Conservation (phyloP, 2,888 invertebrate species). For the Machimus atricapillus region DNA sequence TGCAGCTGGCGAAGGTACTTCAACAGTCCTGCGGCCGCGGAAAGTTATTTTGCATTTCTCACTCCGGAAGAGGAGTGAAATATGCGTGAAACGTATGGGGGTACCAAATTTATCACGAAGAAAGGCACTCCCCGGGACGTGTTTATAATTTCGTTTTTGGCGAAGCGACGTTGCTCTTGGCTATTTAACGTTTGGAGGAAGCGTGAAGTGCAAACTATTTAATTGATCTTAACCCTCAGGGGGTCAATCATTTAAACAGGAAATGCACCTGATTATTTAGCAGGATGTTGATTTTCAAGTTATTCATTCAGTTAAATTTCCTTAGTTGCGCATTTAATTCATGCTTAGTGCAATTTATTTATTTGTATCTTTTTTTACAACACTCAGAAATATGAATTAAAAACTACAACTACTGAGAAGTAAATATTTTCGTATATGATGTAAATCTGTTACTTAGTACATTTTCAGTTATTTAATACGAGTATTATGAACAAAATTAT, state of each 20-base stretch:
- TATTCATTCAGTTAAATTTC: not conserved
- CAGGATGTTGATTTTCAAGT: not conserved
- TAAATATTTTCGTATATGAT: too few species aligned
- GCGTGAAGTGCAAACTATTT: not conserved
- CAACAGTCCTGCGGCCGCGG: not conserved
- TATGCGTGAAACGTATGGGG: not conserved
- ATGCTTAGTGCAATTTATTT: too few species aligned
- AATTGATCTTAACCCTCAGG: not conserved
- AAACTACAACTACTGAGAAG: not conserved
- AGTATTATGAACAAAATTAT: too few species aligned
- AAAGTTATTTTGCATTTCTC: constrained; percentile 17
- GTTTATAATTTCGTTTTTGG: not conserved
- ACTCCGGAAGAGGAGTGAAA: constrained; percentile 20
- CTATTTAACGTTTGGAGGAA: not conserved
- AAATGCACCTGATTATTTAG: not conserved
- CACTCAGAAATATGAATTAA: not conserved
- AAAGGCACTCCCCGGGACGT: not conserved
- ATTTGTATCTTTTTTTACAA: not conserved
- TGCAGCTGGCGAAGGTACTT: not conserved
- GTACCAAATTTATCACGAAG: not conserved
- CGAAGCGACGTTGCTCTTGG: not conserved
- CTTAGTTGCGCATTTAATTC: not conserved
- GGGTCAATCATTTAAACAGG: not conserved
- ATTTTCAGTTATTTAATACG: too few species aligned
- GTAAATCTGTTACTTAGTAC: too few species aligned